Evolutionary conservation across 2,797 vertebrate genomes (phyloP).

Genomic region (Lophius americanus): DNA sequence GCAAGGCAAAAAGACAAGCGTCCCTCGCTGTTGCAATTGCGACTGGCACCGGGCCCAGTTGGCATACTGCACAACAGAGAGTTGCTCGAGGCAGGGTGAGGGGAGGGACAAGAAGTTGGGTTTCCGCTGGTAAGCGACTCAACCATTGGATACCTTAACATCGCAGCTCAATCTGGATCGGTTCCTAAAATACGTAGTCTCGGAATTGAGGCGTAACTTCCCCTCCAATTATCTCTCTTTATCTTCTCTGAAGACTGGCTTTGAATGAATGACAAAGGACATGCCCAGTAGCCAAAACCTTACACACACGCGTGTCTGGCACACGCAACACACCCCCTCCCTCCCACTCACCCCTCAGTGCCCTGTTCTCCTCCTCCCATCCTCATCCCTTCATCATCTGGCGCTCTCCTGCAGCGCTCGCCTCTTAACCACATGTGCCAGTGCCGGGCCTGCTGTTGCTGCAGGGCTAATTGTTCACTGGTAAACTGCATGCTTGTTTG

Average conservation of each 20-base stretch:
- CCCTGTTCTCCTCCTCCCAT: constrained; percentile 71
- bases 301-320: constrained; percentile 84
- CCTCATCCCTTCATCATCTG: constrained; percentile 92
- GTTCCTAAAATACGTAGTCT: constrained; percentile 65
- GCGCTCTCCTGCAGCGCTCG: constrained; percentile 80
- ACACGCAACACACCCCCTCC: constrained; percentile 73
- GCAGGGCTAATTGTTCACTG: constrained; percentile 92
- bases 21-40: constrained; percentile 88
- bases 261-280: constrained; percentile 78
- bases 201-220: constrained; percentile 1
- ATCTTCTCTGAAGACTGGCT: constrained; percentile 41
- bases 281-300: constrained; percentile 84
- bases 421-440: constrained; percentile 87
- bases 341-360: not conserved
- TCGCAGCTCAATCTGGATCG: constrained; percentile 76
- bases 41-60: constrained; percentile 83
- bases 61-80: constrained; percentile 75
- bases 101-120: constrained; percentile 69
- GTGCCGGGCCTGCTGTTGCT: constrained; percentile 85
- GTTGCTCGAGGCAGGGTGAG: constrained; percentile 53
- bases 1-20: constrained; percentile 79
- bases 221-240: constrained; percentile 32
- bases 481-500: constrained; percentile 75
- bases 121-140: constrained; percentile 75
- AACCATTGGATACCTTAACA: constrained; percentile 79